phyloP scores from a whole-genome alignment of 2,888 invertebrate genomes.

The Brachypalpus laphriformis region DNA sequence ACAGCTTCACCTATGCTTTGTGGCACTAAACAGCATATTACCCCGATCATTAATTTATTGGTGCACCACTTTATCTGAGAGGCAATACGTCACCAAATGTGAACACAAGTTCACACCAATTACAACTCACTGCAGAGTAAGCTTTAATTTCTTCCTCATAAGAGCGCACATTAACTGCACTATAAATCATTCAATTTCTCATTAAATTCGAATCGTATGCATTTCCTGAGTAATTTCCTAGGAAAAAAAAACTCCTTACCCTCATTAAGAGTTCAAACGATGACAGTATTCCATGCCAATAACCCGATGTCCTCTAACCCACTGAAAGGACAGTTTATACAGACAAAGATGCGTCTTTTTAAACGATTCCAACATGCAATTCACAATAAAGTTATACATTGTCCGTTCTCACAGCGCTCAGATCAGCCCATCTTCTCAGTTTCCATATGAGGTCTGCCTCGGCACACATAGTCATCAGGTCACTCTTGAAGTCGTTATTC shows the following conservation, averaged over 20 bases:
- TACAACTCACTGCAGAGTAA: neutral
- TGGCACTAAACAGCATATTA: too few species aligned
- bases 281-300: constrained; percentile 29
- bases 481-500: constrained; percentile 63
- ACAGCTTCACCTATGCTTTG: too few species aligned
- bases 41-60: too few species aligned
- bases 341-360: neutral
- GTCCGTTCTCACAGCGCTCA: constrained; percentile 7
- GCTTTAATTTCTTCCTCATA: neutral
- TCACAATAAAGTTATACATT: constrained; percentile 39
- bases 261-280: constrained; percentile 8
- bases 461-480: constrained; percentile 29
- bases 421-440: neutral
- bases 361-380: constrained; percentile 27
- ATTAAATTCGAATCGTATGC: constrained; percentile 19
- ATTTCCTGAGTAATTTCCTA: constrained; percentile 26
- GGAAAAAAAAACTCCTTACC: neutral
- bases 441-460: neutral
- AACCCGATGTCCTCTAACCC: constrained; percentile 53
- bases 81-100: too few species aligned
- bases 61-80: too few species aligned
- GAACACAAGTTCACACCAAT: too few species aligned
- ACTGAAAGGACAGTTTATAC: constrained; percentile 42
- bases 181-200: constrained; percentile 26
- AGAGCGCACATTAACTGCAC: constrained; percentile 1